Evolutionary conservation across 2,797 vertebrate species (phyloP).

Genomic region (Sebastes glaucus): DNA sequence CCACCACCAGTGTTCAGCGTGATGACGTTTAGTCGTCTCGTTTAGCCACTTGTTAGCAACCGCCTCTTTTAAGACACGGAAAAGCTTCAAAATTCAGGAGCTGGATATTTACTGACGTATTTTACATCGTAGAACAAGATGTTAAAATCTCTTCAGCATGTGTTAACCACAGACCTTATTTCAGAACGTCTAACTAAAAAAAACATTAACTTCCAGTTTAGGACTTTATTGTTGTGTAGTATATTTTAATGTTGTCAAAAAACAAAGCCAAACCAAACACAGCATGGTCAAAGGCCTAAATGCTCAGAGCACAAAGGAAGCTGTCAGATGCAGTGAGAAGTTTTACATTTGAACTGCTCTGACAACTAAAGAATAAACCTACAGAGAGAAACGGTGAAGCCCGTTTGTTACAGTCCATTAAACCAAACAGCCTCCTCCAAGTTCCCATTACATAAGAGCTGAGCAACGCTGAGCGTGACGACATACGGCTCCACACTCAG

Average conservation of each 20-base stretch:
- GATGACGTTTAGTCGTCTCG: too few relatives aligned
- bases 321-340: neutral
- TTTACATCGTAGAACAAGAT: too few relatives aligned
- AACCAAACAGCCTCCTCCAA: neutral
- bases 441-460: neutral
- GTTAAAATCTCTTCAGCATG: too few relatives aligned
- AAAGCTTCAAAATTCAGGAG: too few relatives aligned
- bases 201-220: too few relatives aligned
- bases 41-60: too few relatives aligned
- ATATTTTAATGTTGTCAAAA: neutral
- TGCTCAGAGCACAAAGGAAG: neutral
- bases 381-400: neutral
- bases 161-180: too few relatives aligned
- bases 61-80: too few relatives aligned
- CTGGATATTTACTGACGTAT: too few relatives aligned
- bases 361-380: neutral
- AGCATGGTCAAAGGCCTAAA: neutral
- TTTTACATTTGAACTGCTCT: neutral
- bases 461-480: neutral
- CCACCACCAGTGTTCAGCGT: too few relatives aligned
- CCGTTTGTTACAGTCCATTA: neutral
- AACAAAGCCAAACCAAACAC: neutral
- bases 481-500: neutral
- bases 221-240: too few relatives aligned
- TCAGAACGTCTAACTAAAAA: too few relatives aligned